Evolutionary conservation across 2,888 invertebrate genomes (phyloP).

Genomic region (Rotaria socialis): DNA sequence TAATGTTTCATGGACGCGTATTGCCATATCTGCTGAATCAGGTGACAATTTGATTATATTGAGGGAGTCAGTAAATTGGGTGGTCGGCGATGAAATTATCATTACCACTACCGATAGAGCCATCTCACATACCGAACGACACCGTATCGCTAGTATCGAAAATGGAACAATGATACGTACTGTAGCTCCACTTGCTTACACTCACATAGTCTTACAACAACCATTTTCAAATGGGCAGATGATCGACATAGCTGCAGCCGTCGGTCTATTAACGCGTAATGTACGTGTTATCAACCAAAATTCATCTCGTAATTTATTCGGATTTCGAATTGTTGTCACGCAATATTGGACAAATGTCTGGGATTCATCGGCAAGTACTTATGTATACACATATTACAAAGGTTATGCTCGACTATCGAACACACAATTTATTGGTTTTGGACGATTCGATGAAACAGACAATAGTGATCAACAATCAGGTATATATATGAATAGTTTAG

Average conservation of each 20-base stretch:
- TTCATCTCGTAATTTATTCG: constrained; percentile 49
- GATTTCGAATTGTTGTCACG: constrained; percentile 52
- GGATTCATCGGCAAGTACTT: no score
- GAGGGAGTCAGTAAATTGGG: constrained; percentile 50
- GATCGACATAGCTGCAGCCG: constrained; percentile 21
- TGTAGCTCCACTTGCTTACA: constrained; percentile 50
- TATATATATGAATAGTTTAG: constrained; percentile 51
- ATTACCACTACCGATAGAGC: constrained; percentile 51
- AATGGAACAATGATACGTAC: constrained; percentile 49
- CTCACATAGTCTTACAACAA: constrained; percentile 49
- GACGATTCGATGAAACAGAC: constrained; percentile 52
- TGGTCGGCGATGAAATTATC: constrained; percentile 51
- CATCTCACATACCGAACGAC: constrained; percentile 51
- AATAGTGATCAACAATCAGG: constrained; percentile 53
- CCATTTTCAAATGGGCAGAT: constrained; percentile 39
- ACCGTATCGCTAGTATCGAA: constrained; percentile 49
- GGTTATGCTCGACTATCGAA: constrained; percentile 53
- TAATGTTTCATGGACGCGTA: constrained; percentile 50
- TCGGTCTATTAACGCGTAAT: constrained; percentile 39
- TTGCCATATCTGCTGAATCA: constrained; percentile 49
- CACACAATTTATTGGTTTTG: constrained; percentile 53
- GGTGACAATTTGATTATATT: constrained; percentile 50
- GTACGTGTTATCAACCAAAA: constrained; percentile 36
- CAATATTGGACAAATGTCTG: no score
- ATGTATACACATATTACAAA: constrained; percentile 40